phyloP scores from a whole-genome alignment of 2,113 vertebrate species.

The Willisornis vidua region DNA sequence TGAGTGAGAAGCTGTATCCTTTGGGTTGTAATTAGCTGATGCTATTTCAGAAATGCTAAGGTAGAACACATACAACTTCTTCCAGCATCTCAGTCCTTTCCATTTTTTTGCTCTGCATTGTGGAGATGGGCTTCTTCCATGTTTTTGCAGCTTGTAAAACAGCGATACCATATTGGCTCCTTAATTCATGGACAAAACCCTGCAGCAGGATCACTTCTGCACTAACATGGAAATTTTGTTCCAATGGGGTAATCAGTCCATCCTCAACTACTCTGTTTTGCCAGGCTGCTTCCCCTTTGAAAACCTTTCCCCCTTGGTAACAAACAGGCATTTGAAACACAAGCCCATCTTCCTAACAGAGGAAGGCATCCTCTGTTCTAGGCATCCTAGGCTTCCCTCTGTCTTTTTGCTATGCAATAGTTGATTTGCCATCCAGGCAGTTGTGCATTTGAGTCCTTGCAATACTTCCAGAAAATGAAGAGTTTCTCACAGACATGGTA shows the following conservation, averaged over 20 bases:
- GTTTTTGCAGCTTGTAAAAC: not conserved
- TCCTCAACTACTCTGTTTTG: not conserved
- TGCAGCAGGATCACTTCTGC: not conserved
- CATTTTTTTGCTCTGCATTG: not conserved
- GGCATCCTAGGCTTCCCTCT: not conserved
- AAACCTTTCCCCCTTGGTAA: not conserved
- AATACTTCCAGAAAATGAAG: not conserved
- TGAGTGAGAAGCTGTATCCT: slow-evolving; percentile 10
- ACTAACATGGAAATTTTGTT: not conserved
- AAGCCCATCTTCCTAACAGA: not conserved
- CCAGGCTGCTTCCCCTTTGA: not conserved
- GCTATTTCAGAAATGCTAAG: slow-evolving; percentile 3
- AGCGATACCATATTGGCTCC: not conserved
- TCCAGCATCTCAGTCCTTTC: not conserved
- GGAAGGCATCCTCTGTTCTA: not conserved
- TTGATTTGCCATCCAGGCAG: not conserved
- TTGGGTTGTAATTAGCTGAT: not conserved
- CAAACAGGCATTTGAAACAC: not conserved
- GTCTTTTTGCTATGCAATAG: not conserved
- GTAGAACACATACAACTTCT: not conserved
- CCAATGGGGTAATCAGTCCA: not conserved
- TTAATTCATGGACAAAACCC: not conserved
- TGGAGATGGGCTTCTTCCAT: not conserved
- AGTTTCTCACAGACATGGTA: not conserved
- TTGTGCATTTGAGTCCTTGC: not conserved